Percentiles rank a stretch among this genome's conserved stretches.
Evolutionary conservation across 2,888 invertebrate genomes (phyloP).

Genomic region (Tenodera sinensis): DNA sequence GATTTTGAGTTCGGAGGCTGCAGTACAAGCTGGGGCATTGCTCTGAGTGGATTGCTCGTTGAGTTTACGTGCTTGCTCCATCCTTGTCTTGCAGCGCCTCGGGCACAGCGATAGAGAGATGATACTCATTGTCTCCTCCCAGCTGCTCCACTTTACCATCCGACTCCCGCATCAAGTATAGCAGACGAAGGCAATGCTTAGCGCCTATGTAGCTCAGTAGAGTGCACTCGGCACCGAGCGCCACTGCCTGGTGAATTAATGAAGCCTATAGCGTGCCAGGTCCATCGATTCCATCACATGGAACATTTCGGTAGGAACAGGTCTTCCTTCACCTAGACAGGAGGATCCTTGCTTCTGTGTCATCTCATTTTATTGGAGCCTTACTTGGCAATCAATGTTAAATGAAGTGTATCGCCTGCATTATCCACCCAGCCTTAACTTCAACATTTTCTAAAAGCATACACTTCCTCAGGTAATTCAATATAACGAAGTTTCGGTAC

Average conservation of each 20-base stretch:
- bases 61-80: background rate
- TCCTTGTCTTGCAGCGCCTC: background rate
- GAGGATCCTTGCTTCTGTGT: background rate
- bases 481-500: too few species aligned
- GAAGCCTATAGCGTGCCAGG: background rate
- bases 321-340: background rate
- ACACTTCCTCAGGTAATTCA: too few species aligned
- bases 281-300: background rate
- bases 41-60: background rate
- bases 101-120: background rate
- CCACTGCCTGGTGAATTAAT: background rate
- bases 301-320: background rate
- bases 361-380: background rate
- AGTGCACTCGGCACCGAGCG: background rate
- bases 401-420: too few species aligned
- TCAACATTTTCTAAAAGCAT: too few species aligned
- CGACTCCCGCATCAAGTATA: background rate
- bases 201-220: background rate
- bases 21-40: background rate
- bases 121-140: background rate
- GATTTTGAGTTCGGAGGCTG: background rate
- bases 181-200: background rate
- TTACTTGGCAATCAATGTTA: too few species aligned
- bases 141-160: background rate
- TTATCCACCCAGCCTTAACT: too few species aligned